phyloP scores from a whole-genome alignment of 2,888 invertebrate species.

The Orthosia cruda region DNA sequence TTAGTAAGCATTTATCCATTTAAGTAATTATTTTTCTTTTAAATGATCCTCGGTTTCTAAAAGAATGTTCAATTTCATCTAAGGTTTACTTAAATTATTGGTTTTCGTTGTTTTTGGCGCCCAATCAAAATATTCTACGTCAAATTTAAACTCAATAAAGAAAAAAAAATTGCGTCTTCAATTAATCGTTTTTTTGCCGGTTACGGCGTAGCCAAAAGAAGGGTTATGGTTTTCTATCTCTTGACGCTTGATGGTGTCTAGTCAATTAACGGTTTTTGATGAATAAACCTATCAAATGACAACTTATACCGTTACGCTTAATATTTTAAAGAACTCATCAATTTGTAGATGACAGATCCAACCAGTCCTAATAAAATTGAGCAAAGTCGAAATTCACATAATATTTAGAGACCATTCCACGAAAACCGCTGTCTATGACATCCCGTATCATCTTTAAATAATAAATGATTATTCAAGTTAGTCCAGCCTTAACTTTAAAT shows the following conservation, averaged over 20 bases:
- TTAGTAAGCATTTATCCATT: constrained; percentile 13
- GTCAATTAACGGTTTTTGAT: neutral
- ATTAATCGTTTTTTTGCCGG: no score
- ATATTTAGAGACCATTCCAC: neutral
- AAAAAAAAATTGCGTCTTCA: no score
- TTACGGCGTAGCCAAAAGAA: no score
- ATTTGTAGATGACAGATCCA: neutral
- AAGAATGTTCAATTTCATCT: neutral
- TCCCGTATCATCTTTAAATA: neutral
- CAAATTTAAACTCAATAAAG: no score
- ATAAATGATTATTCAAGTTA: neutral
- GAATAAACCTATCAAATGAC: neutral
- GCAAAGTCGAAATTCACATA: neutral
- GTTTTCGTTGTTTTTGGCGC: neutral
- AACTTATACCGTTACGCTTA: neutral
- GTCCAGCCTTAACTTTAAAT: neutral
- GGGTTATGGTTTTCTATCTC: no score
- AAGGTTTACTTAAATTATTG: neutral
- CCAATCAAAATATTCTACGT: neutral
- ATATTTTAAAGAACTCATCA: neutral
- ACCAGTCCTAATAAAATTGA: neutral
- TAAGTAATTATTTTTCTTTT: constrained; percentile 1
- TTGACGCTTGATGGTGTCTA: neutral
- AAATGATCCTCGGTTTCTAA: neutral
- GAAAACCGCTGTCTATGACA: neutral